phyloP scores from a whole-genome alignment of 2,797 vertebrate species.

The Eulemur albifrons region DNA sequence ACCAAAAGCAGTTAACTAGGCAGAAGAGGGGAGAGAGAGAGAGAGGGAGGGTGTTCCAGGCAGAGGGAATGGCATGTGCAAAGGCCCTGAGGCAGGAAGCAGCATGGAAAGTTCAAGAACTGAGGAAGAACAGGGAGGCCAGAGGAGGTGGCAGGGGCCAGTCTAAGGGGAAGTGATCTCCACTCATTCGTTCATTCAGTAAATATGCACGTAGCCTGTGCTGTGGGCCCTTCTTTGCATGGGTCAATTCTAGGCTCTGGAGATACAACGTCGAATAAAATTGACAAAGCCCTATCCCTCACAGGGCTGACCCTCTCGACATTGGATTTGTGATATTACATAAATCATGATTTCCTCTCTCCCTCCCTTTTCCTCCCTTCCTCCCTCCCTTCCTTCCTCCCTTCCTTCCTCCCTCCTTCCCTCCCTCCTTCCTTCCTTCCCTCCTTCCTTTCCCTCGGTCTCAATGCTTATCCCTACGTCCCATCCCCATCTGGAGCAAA shows the following conservation, averaged over 20 bases:
- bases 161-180: background rate
- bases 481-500: background rate
- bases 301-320: background rate
- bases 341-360: background rate
- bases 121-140: background rate
- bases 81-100: background rate
- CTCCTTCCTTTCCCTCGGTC: background rate
- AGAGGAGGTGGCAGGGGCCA: background rate
- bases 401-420: no score
- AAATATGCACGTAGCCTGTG: background rate
- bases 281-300: background rate
- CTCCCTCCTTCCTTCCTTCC: no score
- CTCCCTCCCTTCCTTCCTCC: rapidly evolving
- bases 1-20: background rate
- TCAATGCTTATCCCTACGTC: background rate
- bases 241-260: background rate
- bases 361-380: no score
- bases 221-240: background rate
- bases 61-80: background rate
- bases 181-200: background rate
- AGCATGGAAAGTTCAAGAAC: background rate
- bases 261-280: background rate
- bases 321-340: background rate
- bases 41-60: background rate
- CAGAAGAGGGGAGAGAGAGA: no score